Evolutionary conservation across 2,888 invertebrate species (phyloP).

Genomic region (Platycheirus albimanus): DNA sequence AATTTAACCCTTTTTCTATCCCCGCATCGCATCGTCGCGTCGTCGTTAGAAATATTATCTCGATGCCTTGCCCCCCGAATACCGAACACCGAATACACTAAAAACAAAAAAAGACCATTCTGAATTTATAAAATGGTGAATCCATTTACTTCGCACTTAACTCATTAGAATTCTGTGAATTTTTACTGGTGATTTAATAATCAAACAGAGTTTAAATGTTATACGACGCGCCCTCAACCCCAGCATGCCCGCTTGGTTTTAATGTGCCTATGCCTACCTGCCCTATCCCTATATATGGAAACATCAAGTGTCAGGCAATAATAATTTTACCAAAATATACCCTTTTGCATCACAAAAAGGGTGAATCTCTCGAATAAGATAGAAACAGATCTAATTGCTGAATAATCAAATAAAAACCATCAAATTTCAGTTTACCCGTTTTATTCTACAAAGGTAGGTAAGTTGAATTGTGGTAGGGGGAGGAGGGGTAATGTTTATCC

Average conservation of each 20-base stretch:
- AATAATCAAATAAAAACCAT: constrained; percentile 74
- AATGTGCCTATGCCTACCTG: no score
- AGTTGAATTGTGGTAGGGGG: no score
- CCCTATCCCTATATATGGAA: background rate
- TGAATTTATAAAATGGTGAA: constrained; percentile 55
- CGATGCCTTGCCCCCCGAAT: background rate
- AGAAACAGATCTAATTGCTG: constrained; percentile 68
- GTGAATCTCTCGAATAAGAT: constrained; percentile 8
- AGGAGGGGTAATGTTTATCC: constrained; percentile 35
- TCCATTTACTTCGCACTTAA: constrained; percentile 73
- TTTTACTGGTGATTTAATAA: constrained; percentile 74
- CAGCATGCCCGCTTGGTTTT: background rate
- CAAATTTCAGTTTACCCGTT: constrained; percentile 73
- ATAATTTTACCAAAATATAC: constrained; percentile 42
- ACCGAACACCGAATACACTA: no score
- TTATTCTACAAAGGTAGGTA: no score
- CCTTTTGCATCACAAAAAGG: constrained; percentile 31
- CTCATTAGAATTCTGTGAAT: constrained; percentile 73
- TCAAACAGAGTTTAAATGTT: constrained; percentile 49
- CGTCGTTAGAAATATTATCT: constrained; percentile 53
- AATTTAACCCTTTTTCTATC: constrained; percentile 60
- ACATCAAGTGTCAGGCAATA: constrained; percentile 57
- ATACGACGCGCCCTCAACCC: background rate
- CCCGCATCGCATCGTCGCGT: constrained; percentile 21
- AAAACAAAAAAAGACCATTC: constrained; percentile 16